Evolutionary conservation across 2,888 invertebrate species (phyloP), one percentile per base, ranked within the genome.

Genomic region (Didymodactylos carnosus): DNA sequence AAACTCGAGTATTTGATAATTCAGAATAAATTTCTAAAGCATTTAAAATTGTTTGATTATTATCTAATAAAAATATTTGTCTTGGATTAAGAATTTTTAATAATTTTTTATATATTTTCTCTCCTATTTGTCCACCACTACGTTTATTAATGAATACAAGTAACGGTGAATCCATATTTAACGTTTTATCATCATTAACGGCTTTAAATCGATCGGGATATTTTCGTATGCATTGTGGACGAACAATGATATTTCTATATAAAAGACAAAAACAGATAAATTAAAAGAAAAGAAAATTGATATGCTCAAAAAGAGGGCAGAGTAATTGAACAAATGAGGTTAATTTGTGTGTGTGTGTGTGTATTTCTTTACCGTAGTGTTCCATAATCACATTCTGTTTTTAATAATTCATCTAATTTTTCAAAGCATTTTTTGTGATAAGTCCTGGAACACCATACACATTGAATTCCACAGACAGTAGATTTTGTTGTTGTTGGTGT

Each of bases 91-190:
- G 87, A 76, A 94, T 87, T 92, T 95, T 95, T 82, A 95, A 94
- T 82, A 98, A 94, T 84, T 95, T 97, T 83, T 95, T 93, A 79
- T 94, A 85, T 70, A 95, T 85, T 84, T 94, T 94, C 27, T 90
- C 89, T 70, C 97, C 97, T 84, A 97, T 97, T 85, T 97, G 98
- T 49, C 97, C 97, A 29, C 97, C 97, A 78, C 94, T 94, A 85
- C 93, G 94, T 3, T 97, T 97, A 86, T 98, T 98, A 78, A 98
- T 94, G 84, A 98, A 97, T 73, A 98, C 94, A 79, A 98, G 87
- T 73, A 83, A 49, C 7, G 77, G 76, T 23, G 51, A 70, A 69
- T 29, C 39, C 10, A 40, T 53, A 3, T 62, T 35, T 19, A 35
- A 10, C 19, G 62, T 62, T 29, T 29, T 19, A 25, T 16, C 23